These are phyloP conservation scores for Steatocranus sp. DNA, from an alignment of 2,797 vertebrate genomes.

Conservation along the genomic window DNA sequence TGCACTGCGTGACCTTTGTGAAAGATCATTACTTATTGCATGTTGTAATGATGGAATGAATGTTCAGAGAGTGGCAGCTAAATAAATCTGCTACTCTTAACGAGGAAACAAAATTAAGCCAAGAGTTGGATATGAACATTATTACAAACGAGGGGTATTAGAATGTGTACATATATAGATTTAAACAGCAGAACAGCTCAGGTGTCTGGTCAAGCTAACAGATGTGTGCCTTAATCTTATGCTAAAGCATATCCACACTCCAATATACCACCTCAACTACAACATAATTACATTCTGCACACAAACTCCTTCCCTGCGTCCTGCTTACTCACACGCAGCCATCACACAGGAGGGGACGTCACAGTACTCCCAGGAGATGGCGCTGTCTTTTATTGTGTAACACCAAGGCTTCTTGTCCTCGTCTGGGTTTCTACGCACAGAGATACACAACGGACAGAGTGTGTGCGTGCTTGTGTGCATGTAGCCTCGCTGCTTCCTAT, in stretches of 20 bases:
- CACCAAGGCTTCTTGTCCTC: constrained; percentile 89
- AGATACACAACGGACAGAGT: constrained; percentile 10
- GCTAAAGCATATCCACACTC: not conserved
- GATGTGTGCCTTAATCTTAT: not conserved
- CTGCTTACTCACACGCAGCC: constrained; percentile 60
- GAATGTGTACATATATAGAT: not conserved
- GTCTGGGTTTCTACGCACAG: constrained; percentile 85
- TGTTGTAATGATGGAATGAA: not conserved
- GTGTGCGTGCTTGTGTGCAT: not conserved
- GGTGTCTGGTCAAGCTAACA: not conserved
- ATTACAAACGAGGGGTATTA: not conserved
- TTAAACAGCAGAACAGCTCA: not conserved
- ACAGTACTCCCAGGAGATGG: constrained; percentile 92
- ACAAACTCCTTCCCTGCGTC: not conserved
- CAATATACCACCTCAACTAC: not conserved
- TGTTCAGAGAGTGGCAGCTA: not conserved
- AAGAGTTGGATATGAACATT: not conserved
- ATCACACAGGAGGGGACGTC: constrained; percentile 74
- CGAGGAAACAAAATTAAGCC: not conserved
- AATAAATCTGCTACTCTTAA: not conserved
- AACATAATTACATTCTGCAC: not conserved
- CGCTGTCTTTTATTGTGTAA: constrained; percentile 79
- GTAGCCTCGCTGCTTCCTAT: not conserved
- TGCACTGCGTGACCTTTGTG: not conserved
- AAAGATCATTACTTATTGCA: not conserved